Base-by-base conservation (phyloP, 2,797 vertebrate species). In the Bufotes viridis region DNA sequence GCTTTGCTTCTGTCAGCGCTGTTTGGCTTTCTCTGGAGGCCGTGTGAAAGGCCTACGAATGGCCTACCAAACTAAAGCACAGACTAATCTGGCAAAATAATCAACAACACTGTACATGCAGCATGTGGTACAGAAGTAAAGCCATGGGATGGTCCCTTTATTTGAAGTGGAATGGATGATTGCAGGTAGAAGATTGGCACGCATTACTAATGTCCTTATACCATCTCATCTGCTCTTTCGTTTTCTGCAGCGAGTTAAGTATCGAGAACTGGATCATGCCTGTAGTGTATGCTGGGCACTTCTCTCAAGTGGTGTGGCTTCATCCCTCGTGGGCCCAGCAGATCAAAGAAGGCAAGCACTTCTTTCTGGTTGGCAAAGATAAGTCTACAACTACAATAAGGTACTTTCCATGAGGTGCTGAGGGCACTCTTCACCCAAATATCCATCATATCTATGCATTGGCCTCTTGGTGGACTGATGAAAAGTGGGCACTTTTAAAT, bases 181-280 rank as follows among this genome's bases (percentile, higher is more conserved):
- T 18, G 15, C 67, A 29, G 6, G 13, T 15, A 34, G n/a, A 1
- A 69, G 10, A 9, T 24, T 11, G 24, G 8, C 63, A 26, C 14
- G 9, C 65, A 67, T 9, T n/a, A 2, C 10, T 14, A 60, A 17
- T 69, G 6, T 29, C 13, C 1, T 69, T 69, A 29, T 29, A 29
- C 24, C 67, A 29, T 0, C 63, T 24, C 14, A 70, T 18, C 0
- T 34, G 26, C 4, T 20, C 2, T 79, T 67, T 58, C 10, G 34
- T 34, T 58, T 79, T 57, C 91, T 92, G 17, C 92, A 99, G 97
- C 91, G 95, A 96, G 90, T 90, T 96, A 90, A 96, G 97, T 91
- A 99, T 99, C 92, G 98, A 99, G 89, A 99, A 99, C 92, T 99
- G 98, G 98, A 99, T 96, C 90, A 95, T 99, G 96, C 98, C 98